Evolutionary conservation across 2,113 vertebrate species (phyloP), one percentile per base, ranked within the genome.

Genomic region (Scolopax mira): DNA sequence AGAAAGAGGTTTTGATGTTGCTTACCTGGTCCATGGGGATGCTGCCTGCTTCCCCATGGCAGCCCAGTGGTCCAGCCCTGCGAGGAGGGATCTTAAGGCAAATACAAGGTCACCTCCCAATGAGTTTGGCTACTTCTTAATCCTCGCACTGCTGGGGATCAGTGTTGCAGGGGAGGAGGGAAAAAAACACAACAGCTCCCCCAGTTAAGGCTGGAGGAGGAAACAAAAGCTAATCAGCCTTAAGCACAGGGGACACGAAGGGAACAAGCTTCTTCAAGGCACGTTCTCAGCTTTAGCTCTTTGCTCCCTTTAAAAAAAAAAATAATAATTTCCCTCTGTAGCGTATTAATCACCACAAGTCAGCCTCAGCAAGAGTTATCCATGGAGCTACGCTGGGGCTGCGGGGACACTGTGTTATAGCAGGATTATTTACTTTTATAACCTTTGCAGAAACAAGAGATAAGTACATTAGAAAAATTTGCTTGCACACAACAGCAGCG

Each of bases 371-470:
- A 87, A 95, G 93, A 92, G 89, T 87, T 81, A 90, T 86, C 90
- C 83, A n/a, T 4, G 51, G 35, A 74, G 89, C 69, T 28, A 13
- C 0, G 6, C 73, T 61, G 58, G 69, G 19, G 28, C 37, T 18
- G 54, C 5, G 16, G 89, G 74, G 80, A 85, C 58, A 13, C 64
- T 51, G 60, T 82, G 74, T 46, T 89, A 79, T 1, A 89, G 74
- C 67, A 37, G 80, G 66, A 89, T 93, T 95, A 91, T 91, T 96
- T 95, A 88, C 66, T 94, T 82, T 57, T 88, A 77, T 85, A 96
- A 91, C 91, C 81, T 79, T 91, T 88, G 27, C 15, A 89, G 70
- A 93, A 97, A 91, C 46, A 65, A 87, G 66, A 92, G 70, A 83
- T 75, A 86, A 77, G 57, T 41, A 18, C 42, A 33, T 31, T 28